Evolutionary conservation across 1,140 invertebrate genomes (phyloP).

Genomic region (Bombus fervidus): DNA sequence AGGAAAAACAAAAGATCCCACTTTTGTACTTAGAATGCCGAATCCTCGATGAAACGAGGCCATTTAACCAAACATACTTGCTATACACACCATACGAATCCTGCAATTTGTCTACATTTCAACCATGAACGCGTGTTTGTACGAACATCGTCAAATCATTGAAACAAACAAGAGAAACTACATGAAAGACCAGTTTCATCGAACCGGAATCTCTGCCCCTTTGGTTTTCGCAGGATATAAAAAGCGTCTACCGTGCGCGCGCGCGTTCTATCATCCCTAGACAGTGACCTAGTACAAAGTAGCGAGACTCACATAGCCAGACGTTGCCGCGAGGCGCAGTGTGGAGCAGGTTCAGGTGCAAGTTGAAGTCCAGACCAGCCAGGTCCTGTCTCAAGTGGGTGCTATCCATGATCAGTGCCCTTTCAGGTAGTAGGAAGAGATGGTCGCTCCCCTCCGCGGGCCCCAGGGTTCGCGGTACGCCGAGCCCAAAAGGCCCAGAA

Average conservation of each 20-base stretch:
- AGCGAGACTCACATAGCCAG: constrained; percentile 84
- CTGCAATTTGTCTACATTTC: not conserved
- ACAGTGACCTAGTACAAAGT: constrained; percentile 15
- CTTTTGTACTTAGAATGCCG: not conserved
- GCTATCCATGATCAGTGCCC: constrained; percentile 85
- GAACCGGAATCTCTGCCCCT: constrained; percentile 1
- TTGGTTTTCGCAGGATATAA: not conserved
- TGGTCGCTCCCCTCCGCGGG: constrained; percentile 85
- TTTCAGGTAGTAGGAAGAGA: constrained; percentile 84
- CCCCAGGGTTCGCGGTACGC: constrained; percentile 76
- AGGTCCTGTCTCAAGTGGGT: constrained; percentile 84
- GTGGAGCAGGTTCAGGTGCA: constrained; percentile 83
- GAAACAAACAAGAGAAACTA: not conserved
- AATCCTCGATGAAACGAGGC: not conserved
- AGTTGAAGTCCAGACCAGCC: constrained; percentile 84
- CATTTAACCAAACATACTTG: not conserved
- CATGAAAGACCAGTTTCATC: not conserved
- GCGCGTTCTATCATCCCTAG: not conserved
- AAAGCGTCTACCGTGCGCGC: not conserved
- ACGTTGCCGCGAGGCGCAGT: constrained; percentile 85
- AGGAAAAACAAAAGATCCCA: not conserved
- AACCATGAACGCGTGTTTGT: not conserved
- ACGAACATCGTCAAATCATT: not conserved
- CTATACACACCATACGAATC: not conserved
- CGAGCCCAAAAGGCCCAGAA: constrained; percentile 76